Percentiles rank a stretch among this genome's conserved stretches.
Conservation (phyloP, 1,140 invertebrate genomes). For the Chlorops oryzae region DNA sequence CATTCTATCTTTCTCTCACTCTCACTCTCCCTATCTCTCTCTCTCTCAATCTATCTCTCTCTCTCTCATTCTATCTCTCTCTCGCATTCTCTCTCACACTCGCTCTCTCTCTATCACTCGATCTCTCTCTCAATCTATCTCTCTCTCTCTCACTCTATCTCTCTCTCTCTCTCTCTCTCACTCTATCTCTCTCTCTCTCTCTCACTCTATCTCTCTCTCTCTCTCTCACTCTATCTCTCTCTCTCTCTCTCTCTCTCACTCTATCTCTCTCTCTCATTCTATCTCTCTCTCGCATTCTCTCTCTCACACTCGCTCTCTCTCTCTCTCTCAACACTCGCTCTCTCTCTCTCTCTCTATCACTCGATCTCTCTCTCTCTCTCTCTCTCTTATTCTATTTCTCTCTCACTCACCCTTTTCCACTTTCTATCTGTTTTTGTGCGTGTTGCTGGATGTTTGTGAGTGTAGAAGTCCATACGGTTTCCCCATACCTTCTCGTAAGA, state of each 20-base stretch:
- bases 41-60: too few species aligned
- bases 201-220: neutral
- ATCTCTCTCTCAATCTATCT: too few species aligned
- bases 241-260: too few species aligned
- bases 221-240: neutral
- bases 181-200: neutral
- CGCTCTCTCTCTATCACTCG: too few species aligned
- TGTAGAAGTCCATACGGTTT: neutral
- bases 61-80: too few species aligned
- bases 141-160: neutral
- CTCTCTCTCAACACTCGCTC: neutral
- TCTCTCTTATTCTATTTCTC: neutral
- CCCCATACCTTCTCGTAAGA: too few species aligned
- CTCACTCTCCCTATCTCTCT: too few species aligned
- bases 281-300: neutral
- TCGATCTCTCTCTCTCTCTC: neutral
- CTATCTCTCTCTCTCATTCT: neutral
- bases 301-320: neutral
- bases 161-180: neutral
- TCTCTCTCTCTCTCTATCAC: neutral
- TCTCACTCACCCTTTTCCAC: neutral
- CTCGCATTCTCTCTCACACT: too few species aligned
- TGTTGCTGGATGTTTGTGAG: neutral
- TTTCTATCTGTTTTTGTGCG: neutral
- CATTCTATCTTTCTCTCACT: too few species aligned